Percentiles rank a stretch among this genome's conserved stretches.
phyloP scores from a whole-genome alignment of 2,888 invertebrate species.

The Erebia epiphron region DNA sequence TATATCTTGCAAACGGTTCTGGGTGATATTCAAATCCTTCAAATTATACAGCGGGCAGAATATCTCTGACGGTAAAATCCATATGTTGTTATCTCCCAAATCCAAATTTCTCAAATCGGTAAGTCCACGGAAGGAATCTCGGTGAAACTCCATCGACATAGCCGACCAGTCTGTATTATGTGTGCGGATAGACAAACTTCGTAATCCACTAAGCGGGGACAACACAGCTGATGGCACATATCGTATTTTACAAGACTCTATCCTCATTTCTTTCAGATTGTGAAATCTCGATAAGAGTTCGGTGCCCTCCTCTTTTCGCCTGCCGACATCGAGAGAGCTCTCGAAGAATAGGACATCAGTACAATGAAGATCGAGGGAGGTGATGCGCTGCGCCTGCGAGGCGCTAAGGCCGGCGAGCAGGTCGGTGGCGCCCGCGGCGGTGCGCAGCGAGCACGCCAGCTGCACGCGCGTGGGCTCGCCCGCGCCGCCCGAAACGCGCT shows the following conservation, averaged over 20 bases:
- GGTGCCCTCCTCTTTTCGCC: conserved; percentile 77
- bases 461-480: conserved; percentile 83
- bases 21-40: conserved; percentile 87
- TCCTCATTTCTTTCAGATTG: conserved; percentile 85
- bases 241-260: conserved; percentile 91
- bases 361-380: conserved; percentile 86
- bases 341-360: conserved; percentile 89
- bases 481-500: conserved; percentile 78
- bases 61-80: conserved; percentile 88
- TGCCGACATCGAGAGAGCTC: conserved; percentile 85
- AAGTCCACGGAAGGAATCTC: conserved; percentile 87
- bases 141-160: conserved; percentile 89
- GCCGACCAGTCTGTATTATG: conserved; percentile 92
- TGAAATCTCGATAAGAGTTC: conserved; percentile 85
- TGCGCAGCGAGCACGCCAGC: conserved; percentile 85
- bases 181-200: conserved; percentile 86
- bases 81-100: conserved; percentile 89
- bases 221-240: conserved; percentile 88
- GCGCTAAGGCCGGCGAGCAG: conserved; percentile 85
- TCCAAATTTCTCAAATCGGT: conserved; percentile 86
- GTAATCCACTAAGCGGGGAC: conserved; percentile 85
- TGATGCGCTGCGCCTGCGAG: conserved; percentile 87
- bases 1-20: conserved; percentile 90
- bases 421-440: conserved; percentile 85
- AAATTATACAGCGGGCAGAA: conserved; percentile 88